These are phyloP conservation scores for Sitta europaea DNA, from an alignment of 2,113 vertebrate species.

Conservation along the genomic window DNA sequence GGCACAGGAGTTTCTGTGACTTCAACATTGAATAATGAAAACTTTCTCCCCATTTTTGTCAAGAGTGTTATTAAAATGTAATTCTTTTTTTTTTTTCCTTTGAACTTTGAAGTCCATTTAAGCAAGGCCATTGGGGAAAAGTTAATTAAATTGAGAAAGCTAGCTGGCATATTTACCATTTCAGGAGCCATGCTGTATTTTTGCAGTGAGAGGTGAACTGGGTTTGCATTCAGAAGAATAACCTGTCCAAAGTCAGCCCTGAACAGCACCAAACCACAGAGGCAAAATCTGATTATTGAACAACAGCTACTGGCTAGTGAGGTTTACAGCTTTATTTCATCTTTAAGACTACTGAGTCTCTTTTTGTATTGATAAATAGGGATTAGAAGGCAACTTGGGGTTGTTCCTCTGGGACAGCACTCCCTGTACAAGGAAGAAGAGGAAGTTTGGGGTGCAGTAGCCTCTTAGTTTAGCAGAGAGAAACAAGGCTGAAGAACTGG, in stretches of 20 bases:
- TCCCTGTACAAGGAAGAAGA: background rate
- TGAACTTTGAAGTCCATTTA: constrained; percentile 52
- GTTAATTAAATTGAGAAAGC: constrained; percentile 20
- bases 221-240: background rate
- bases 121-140: constrained; percentile 14
- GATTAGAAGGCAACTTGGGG: background rate
- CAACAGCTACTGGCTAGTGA: background rate
- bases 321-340: background rate
- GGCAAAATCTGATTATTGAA: background rate
- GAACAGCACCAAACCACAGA: background rate
- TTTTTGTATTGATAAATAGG: background rate
- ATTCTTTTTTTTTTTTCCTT: background rate
- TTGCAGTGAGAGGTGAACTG: background rate
- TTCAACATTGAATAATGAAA: constrained; percentile 42
- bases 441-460: background rate
- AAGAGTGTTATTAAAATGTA: constrained; percentile 45
- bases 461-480: background rate
- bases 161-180: constrained; percentile 11
- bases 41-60: background rate
- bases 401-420: background rate
- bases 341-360: background rate
- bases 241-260: background rate
- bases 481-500: background rate
- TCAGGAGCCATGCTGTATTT: background rate
- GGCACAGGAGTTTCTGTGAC: constrained; percentile 38